These are phyloP conservation scores for Drosophila flavopinicola DNA, from an alignment of 2,888 invertebrate genomes.

Conservation along the genomic window DNA sequence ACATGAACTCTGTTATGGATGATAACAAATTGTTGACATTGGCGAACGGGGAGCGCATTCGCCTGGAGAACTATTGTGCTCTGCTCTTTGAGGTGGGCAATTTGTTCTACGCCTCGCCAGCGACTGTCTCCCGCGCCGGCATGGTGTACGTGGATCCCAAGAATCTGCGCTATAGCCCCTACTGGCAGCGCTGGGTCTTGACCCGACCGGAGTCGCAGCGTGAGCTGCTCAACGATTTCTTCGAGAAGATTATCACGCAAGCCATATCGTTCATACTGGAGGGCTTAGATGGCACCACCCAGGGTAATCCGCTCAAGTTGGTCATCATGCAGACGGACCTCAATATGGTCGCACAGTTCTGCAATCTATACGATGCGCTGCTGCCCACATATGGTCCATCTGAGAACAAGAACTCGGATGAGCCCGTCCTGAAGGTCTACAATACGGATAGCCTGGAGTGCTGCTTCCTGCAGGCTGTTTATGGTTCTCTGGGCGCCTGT, in stretches of 20 bases:
- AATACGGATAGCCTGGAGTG: slow-evolving; percentile 88
- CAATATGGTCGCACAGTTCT: slow-evolving; percentile 94
- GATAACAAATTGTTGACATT: slow-evolving; percentile 95
- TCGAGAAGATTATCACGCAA: slow-evolving; percentile 90
- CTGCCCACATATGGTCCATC: slow-evolving; percentile 84
- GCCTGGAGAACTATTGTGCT: slow-evolving; percentile 91
- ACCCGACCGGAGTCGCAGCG: slow-evolving; percentile 86
- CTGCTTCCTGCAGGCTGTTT: slow-evolving; percentile 89
- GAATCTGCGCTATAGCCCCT: slow-evolving; percentile 93
- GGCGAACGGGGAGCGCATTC: slow-evolving; percentile 95
- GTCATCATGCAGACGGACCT: slow-evolving; percentile 94
- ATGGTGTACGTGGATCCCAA: slow-evolving; percentile 98
- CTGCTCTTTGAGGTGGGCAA: slow-evolving; percentile 96
- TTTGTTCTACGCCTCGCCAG: slow-evolving; percentile 95
- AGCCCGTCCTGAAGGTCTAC: slow-evolving; percentile 85
- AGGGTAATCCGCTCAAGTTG: slow-evolving; percentile 90
- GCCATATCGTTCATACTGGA: slow-evolving; percentile 90
- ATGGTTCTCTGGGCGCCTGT: slow-evolving; percentile 93
- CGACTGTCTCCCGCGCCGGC: slow-evolving; percentile 95
- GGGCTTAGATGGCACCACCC: slow-evolving; percentile 90
- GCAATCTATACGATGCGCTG: slow-evolving; percentile 91
- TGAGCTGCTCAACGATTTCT: slow-evolving; percentile 86
- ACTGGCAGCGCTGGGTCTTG: slow-evolving; percentile 93
- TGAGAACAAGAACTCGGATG: slow-evolving; percentile 79
- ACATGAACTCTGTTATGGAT: slow-evolving; percentile 99